Conservation (phyloP, 2,888 invertebrate species). For the Tethea ocularis region DNA sequence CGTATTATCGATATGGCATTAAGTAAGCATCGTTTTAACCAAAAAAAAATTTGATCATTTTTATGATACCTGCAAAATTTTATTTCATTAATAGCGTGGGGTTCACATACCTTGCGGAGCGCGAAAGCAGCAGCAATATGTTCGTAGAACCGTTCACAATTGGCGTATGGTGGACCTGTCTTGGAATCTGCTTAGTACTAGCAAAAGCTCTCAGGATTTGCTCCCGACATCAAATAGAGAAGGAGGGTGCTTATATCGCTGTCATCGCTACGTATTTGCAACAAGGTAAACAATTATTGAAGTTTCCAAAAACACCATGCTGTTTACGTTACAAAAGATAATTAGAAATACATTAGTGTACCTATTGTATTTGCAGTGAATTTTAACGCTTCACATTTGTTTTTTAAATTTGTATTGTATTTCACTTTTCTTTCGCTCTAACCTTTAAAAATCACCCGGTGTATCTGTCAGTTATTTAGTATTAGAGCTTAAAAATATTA, state of each 20-base stretch:
- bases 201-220: slow-evolving; percentile 54
- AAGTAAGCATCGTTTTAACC: slow-evolving; percentile 34
- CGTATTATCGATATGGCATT: slow-evolving; percentile 63
- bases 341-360: too few relatives aligned
- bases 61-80: not conserved
- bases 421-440: too few relatives aligned
- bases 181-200: slow-evolving; percentile 48
- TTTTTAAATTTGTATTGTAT: too few relatives aligned
- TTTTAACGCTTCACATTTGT: too few relatives aligned
- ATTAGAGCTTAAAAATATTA: too few relatives aligned
- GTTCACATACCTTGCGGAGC: slow-evolving; percentile 68
- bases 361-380: too few relatives aligned
- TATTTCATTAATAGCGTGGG: slow-evolving; percentile 54
- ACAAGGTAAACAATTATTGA: slow-evolving; percentile 52
- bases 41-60: too few relatives aligned
- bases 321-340: too few relatives aligned
- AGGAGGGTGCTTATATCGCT: slow-evolving; percentile 59
- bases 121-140: slow-evolving; percentile 73
- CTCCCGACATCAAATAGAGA: slow-evolving; percentile 50
- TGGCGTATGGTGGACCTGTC: slow-evolving; percentile 60
- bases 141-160: slow-evolving; percentile 65
- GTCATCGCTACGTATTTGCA: slow-evolving; percentile 69
- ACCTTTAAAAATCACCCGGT: too few relatives aligned
- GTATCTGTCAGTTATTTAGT: too few relatives aligned
- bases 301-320: too few relatives aligned